Evolutionary conservation across 2,888 invertebrate genomes (phyloP).

Genomic region (Tenthredo mesomela): DNA sequence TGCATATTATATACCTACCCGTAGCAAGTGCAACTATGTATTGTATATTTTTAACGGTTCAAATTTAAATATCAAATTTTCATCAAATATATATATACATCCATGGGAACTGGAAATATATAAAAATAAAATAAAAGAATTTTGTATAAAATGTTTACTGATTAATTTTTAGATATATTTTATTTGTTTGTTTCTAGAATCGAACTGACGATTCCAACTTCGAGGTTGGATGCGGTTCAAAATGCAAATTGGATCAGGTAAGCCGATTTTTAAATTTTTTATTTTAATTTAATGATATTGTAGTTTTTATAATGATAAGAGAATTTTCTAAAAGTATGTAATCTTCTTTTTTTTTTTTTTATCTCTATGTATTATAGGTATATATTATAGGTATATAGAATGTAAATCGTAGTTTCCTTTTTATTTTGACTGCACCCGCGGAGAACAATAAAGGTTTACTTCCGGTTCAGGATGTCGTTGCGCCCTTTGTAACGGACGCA

Average conservation of each 20-base stretch:
- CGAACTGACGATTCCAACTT: slow-evolving; percentile 85
- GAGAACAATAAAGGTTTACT: slow-evolving; percentile 70
- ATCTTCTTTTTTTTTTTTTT: background rate
- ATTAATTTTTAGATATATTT: slow-evolving; percentile 29
- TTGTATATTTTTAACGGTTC: background rate
- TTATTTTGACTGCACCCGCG: slow-evolving; percentile 3
- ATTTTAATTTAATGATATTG: background rate
- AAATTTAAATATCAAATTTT: slow-evolving; percentile 21
- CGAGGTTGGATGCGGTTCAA: slow-evolving; percentile 85
- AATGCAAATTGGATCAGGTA: slow-evolving; percentile 88
- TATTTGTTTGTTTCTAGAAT: slow-evolving; percentile 78
- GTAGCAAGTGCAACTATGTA: background rate
- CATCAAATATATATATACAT: background rate
- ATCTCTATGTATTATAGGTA: background rate
- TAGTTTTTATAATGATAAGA: background rate
- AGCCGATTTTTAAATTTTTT: slow-evolving; percentile 65
- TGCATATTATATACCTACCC: slow-evolving; percentile 52
- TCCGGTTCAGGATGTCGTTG: slow-evolving; percentile 66
- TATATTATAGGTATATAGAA: background rate
- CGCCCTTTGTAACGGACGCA: slow-evolving; percentile 49
- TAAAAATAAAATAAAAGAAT: background rate
- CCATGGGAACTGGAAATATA: slow-evolving; percentile 10
- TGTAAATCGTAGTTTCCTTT: slow-evolving; percentile 48
- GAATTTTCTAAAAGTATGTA: background rate
- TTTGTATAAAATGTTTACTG: slow-evolving; percentile 22